Percentiles rank a stretch among this genome's conserved stretches.
These are phyloP conservation scores for Lycophotia porphyrea DNA, from an alignment of 2,888 invertebrate species.

Conservation along the genomic window DNA sequence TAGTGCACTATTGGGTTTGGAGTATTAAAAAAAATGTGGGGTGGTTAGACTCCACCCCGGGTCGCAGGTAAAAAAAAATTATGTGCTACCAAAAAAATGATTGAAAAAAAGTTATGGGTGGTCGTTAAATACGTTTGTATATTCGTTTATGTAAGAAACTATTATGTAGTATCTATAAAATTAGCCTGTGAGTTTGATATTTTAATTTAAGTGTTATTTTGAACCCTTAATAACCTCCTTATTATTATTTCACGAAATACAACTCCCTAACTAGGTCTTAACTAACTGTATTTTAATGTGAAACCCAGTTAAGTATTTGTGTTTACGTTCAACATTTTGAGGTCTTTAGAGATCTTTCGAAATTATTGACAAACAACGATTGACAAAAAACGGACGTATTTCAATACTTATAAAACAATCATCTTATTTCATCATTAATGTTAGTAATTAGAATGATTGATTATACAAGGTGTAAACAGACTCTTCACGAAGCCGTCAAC, in stretches of 20 bases:
- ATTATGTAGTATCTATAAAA: neutral
- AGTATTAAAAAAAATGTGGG: conserved; percentile 82
- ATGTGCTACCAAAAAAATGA: conserved; percentile 72
- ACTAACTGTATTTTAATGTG: neutral
- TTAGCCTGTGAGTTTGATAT: neutral
- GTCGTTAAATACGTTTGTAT: conserved; percentile 57
- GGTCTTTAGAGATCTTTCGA: neutral
- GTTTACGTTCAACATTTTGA: neutral
- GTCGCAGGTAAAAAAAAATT: conserved; percentile 83
- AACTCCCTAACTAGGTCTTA: neutral
- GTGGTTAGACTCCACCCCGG: conserved; percentile 84
- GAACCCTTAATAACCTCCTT: neutral
- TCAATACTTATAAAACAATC: neutral
- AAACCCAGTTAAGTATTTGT: neutral
- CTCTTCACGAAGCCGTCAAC: too few species aligned
- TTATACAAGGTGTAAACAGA: too few species aligned
- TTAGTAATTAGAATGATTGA: neutral
- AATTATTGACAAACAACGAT: neutral
- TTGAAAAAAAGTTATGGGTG: conserved; percentile 68
- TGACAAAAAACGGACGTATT: neutral
- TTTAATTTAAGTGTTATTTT: neutral
- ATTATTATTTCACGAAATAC: neutral
- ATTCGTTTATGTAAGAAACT: conserved; percentile 17
- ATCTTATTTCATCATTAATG: neutral
- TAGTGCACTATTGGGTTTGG: conserved; percentile 83